A percentile compares a stretch with the other conserved stretches of the same genome.
These are phyloP conservation scores for Lampris megalopsis DNA, from an alignment of 2,113 vertebrate genomes.

Conservation along the genomic window DNA sequence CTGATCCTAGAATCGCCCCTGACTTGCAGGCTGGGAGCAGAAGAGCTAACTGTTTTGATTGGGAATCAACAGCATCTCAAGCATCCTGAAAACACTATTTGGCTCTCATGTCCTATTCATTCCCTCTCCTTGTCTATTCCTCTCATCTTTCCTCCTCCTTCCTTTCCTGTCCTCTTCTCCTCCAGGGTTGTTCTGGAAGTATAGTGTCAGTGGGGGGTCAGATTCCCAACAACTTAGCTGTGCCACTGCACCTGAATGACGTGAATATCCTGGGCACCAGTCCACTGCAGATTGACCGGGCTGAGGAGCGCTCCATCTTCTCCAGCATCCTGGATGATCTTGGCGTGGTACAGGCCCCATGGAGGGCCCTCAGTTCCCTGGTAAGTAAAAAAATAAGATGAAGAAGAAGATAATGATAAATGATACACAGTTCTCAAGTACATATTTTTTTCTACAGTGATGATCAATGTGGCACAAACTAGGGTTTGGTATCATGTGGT, in stretches of 20 bases:
- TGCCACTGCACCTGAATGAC: constrained; percentile 87
- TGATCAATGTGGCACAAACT: too few species aligned
- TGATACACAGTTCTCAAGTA: too few species aligned
- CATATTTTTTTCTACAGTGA: too few species aligned
- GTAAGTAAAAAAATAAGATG: constrained; percentile 68
- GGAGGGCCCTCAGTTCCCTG: constrained; percentile 92
- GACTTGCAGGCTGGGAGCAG: constrained; percentile 18
- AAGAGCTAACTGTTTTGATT: constrained; percentile 7
- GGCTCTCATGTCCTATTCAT: not conserved
- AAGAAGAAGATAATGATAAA: not conserved
- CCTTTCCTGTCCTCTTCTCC: not conserved
- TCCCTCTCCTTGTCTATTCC: not conserved
- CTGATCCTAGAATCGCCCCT: too few species aligned
- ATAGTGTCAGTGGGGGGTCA: constrained; percentile 96
- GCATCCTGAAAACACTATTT: not conserved
- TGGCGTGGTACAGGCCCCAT: constrained; percentile 90
- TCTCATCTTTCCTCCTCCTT: not conserved
- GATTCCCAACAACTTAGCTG: constrained; percentile 94
- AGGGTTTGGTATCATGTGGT: too few species aligned
- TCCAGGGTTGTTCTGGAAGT: constrained; percentile 89
- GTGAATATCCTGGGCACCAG: constrained; percentile 92
- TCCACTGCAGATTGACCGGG: constrained; percentile 89
- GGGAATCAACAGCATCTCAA: not conserved
- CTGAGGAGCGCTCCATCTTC: constrained; percentile 92
- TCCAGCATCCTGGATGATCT: constrained; percentile 91